Evolutionary conservation across 2,113 vertebrate species (phyloP), one percentile per base, ranked within the genome.

Genomic region (Pipa parva): DNA sequence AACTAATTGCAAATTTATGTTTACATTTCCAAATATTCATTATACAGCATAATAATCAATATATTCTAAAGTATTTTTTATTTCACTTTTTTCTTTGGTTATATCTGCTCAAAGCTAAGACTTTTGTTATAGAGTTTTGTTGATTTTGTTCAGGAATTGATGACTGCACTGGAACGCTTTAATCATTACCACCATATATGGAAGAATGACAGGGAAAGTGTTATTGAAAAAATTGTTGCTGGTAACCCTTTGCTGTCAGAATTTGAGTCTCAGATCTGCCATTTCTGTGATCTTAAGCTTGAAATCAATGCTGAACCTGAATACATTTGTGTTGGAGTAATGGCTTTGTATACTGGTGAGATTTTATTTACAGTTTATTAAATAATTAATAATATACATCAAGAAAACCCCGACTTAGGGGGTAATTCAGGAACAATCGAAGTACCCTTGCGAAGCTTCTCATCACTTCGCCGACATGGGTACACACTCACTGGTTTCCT

Each of bases 201-300:
- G 96, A 91, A 88, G 74, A 89, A 78, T 59, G 90, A 96, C 67
- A 89, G 91, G 63, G 90, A 95, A 63, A 89, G 92, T 65, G 82
- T 87, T 15, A 84, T 95, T 77, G 76, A 66, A 59, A 80, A 79
- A 28, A 88, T 95, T 55, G 77, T 89, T 72, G 71, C 77, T 65
- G 85, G 80, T 36, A 92, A 72, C 26, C 92, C 92, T 1, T 78
- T 89, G 67, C 80, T 98, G 1, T 92, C 89, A 29, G 92, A 97
- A 72, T 95, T 96, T 83, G 94, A 98, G 80, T 90, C 87, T 36
- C 91, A 92, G 82, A 95, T 99, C 72, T 74, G 95, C 55, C 89
- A 85, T 81, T 96, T 95, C 76, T 85, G 75, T 84, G 85, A 89
- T 60, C 74, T 98, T 65, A 90, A 95, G 56, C 42, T 85, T 56